Evolutionary conservation across 2,888 invertebrate species (phyloP).

Genomic region (Eucera pruinosa): DNA sequence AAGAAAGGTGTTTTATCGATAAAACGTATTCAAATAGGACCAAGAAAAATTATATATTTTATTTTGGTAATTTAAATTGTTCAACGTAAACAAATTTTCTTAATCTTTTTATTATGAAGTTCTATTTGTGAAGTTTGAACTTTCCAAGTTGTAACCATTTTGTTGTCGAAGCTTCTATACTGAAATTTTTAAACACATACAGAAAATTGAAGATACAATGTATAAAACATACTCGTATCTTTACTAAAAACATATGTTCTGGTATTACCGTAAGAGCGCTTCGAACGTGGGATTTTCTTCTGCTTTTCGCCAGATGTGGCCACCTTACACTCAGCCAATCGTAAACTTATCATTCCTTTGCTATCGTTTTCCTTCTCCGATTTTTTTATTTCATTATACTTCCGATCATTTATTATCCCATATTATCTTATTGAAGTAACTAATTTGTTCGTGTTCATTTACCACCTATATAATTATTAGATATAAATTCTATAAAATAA

Average conservation of each 20-base stretch:
- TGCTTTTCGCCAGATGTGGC: constrained; percentile 45
- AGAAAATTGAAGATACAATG: constrained; percentile 6
- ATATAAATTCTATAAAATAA: neutral
- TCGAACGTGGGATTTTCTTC: constrained; percentile 29
- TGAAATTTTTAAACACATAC: neutral
- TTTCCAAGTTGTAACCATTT: neutral
- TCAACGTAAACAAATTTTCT: no score
- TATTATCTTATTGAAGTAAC: neutral
- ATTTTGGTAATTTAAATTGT: no score
- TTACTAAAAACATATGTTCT: neutral
- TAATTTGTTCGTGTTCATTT: no score
- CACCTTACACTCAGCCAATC: constrained; percentile 21
- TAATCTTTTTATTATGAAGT: no score
- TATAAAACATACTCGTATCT: constrained; percentile 9
- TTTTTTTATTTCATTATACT: neutral
- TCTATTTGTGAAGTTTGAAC: no score
- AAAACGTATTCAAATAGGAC: no score
- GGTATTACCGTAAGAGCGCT: constrained; percentile 17
- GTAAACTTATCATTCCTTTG: constrained; percentile 11
- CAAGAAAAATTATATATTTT: no score
- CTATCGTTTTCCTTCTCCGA: neutral
- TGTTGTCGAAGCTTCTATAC: neutral
- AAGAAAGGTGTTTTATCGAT: no score
- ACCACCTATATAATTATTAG: no score
- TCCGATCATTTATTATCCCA: neutral